phyloP scores from a whole-genome alignment of 2,888 invertebrate species.

The Drosophila anceps region DNA sequence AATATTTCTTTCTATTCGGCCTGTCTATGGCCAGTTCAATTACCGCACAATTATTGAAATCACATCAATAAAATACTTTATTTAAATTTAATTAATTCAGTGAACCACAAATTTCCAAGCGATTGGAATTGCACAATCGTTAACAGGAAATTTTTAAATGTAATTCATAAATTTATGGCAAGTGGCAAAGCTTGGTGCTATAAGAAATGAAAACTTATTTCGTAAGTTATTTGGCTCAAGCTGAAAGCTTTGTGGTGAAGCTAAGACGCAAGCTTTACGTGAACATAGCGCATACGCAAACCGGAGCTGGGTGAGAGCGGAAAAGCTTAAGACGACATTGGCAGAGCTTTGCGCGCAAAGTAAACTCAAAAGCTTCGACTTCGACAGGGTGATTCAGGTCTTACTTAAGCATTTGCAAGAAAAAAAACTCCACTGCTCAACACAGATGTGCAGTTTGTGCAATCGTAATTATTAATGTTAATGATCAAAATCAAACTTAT shows the following conservation, averaged over 20 bases:
- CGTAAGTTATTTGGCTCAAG: slow-evolving; percentile 26
- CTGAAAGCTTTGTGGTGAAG: slow-evolving; percentile 8
- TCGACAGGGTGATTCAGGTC: slow-evolving; percentile 32
- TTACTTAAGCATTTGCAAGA: neutral
- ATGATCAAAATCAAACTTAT: too few relatives aligned
- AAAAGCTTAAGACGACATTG: slow-evolving; percentile 54
- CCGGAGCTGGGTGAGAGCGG: slow-evolving; percentile 46
- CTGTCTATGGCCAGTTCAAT: slow-evolving; percentile 41
- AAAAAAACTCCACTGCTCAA: neutral
- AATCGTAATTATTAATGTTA: too few relatives aligned
- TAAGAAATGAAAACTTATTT: slow-evolving; percentile 22
- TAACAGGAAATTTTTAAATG: slow-evolving; percentile 8
- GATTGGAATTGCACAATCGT: slow-evolving; percentile 7
- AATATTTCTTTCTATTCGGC: slow-evolving; percentile 23
- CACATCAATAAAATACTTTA: slow-evolving; percentile 1
- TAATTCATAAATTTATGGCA: slow-evolving; percentile 28
- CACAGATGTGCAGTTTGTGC: neutral
- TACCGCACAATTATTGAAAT: slow-evolving; percentile 36
- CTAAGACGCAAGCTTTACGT: slow-evolving; percentile 27
- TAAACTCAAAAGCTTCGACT: slow-evolving; percentile 25
- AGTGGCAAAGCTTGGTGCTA: slow-evolving; percentile 28
- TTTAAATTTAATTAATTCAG: slow-evolving; percentile 16
- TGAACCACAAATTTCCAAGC: slow-evolving; percentile 21
- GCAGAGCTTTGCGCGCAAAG: slow-evolving; percentile 28
- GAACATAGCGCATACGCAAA: slow-evolving; percentile 53